Percentiles rank a stretch among this genome's conserved stretches.
phyloP scores from a whole-genome alignment of 30 jellyfish, hydroid and myxozoan species.

The Turritopsis dohrnii region DNA sequence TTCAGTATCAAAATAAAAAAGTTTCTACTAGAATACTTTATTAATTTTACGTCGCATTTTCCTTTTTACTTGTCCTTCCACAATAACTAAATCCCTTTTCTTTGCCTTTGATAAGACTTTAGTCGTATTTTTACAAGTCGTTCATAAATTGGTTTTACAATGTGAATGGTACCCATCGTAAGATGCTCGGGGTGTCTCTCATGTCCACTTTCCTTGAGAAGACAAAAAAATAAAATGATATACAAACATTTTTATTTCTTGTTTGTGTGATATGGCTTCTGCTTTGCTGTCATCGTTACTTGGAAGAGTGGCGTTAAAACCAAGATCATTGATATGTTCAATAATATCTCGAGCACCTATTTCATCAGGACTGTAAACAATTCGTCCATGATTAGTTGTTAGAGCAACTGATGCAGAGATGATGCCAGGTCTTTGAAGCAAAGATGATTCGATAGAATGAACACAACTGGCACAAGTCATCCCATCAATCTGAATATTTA shows the following conservation, averaged over 20 bases:
- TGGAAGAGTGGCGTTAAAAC: slow-evolving; percentile 70
- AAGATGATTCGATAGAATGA: slow-evolving; percentile 69
- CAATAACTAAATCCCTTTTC: too few relatives aligned
- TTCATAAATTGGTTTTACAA: too few relatives aligned
- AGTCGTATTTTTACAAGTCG: too few relatives aligned
- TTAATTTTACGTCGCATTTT: too few relatives aligned
- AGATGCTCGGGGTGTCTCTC: background rate
- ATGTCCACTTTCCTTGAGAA: background rate
- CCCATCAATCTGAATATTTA: slow-evolving; percentile 65
- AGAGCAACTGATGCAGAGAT: slow-evolving; percentile 81
- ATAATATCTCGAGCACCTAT: slow-evolving; percentile 92
- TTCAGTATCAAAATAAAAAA: too few relatives aligned
- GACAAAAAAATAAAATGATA: background rate
- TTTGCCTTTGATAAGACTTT: too few relatives aligned
- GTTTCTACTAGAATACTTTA: too few relatives aligned
- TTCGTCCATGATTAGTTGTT: slow-evolving; percentile 72
- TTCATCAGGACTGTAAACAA: slow-evolving; percentile 62
- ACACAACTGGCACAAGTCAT: slow-evolving; percentile 98
- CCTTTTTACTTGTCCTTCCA: too few relatives aligned
- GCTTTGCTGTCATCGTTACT: slow-evolving; percentile 77
- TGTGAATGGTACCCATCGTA: too few relatives aligned
- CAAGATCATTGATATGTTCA: slow-evolving; percentile 71
- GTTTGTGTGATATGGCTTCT: slow-evolving; percentile 72
- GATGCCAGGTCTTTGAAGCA: slow-evolving; percentile 71
- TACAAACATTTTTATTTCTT: slow-evolving; percentile 57